Percentiles rank a stretch among this genome's conserved stretches.
Evolutionary conservation across 1,140 invertebrate species (phyloP).

Genomic region (Apis florea): DNA sequence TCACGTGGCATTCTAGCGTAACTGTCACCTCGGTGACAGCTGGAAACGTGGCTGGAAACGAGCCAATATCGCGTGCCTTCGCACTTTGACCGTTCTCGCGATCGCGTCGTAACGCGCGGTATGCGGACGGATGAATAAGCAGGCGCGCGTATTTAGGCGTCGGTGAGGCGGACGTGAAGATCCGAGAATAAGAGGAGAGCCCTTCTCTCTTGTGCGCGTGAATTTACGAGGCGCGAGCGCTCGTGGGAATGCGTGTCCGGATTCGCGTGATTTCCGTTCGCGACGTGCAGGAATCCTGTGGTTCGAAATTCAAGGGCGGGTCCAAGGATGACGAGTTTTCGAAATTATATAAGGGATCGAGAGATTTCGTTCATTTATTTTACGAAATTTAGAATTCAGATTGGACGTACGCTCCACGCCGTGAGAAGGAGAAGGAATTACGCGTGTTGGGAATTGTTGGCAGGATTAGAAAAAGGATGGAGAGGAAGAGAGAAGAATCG

Average conservation of each 20-base stretch:
- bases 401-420: too few relatives aligned
- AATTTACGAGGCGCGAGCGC: slow-evolving; percentile 39
- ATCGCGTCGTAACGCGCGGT: neutral
- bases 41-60: slow-evolving; percentile 37
- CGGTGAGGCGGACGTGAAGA: neutral
- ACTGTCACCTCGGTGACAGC: slow-evolving; percentile 40
- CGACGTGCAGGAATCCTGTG: neutral
- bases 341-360: neutral
- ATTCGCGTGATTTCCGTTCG: slow-evolving; percentile 29
- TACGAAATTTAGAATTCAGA: too few relatives aligned
- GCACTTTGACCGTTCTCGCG: slow-evolving; percentile 50
- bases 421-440: slow-evolving; percentile 27
- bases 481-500: slow-evolving; percentile 36
- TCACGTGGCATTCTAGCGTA: slow-evolving; percentile 52
- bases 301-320: neutral
- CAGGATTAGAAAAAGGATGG: slow-evolving; percentile 4
- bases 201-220: slow-evolving; percentile 8
- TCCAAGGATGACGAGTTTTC: neutral
- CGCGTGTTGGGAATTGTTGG: slow-evolving; percentile 20
- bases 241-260: slow-evolving; percentile 57
- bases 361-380: too few relatives aligned
- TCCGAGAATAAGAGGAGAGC: slow-evolving; percentile 32
- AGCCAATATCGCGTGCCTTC: slow-evolving; percentile 47
- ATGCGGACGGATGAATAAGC: slow-evolving; percentile 29
- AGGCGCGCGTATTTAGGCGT: slow-evolving; percentile 5